phyloP scores from a whole-genome alignment of 2,888 invertebrate genomes.

The Chloroclysta siterata region DNA sequence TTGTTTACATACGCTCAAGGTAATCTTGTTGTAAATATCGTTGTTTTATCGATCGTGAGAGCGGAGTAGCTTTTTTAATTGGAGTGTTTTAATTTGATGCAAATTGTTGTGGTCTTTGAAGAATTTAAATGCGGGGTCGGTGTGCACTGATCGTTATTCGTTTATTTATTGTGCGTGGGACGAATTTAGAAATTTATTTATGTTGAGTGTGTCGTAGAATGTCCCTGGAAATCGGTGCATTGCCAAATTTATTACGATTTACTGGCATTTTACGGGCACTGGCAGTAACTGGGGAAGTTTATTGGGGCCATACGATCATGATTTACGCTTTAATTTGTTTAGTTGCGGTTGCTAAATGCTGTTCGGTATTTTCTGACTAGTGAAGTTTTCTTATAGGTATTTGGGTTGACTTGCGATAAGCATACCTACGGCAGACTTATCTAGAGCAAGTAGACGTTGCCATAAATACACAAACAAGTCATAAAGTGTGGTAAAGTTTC shows the following conservation, averaged over 20 bases:
- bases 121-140: constrained; percentile 22
- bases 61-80: constrained; percentile 37
- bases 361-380: constrained; percentile 19
- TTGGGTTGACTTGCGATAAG: background rate
- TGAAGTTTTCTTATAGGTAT: constrained; percentile 6
- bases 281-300: constrained; percentile 21
- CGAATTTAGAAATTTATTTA: constrained; percentile 52
- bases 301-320: constrained; percentile 22
- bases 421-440: background rate
- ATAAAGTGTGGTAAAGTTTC: background rate
- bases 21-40: constrained; percentile 77
- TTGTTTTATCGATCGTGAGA: constrained; percentile 70
- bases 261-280: constrained; percentile 27
- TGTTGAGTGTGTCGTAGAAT: constrained; percentile 33
- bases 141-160: constrained; percentile 27
- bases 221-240: constrained; percentile 29
- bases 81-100: constrained; percentile 39
- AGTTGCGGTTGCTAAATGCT: constrained; percentile 19
- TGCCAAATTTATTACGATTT: constrained; percentile 37
- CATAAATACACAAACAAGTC: background rate
- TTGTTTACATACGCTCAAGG: constrained; percentile 84
- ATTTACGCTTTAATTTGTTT: constrained; percentile 24
- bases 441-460: background rate
- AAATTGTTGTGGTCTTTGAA: constrained; percentile 32
- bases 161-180: constrained; percentile 48